Base-by-base conservation (phyloP, 2,113 vertebrate species). In the Formicarius rufipectus region DNA sequence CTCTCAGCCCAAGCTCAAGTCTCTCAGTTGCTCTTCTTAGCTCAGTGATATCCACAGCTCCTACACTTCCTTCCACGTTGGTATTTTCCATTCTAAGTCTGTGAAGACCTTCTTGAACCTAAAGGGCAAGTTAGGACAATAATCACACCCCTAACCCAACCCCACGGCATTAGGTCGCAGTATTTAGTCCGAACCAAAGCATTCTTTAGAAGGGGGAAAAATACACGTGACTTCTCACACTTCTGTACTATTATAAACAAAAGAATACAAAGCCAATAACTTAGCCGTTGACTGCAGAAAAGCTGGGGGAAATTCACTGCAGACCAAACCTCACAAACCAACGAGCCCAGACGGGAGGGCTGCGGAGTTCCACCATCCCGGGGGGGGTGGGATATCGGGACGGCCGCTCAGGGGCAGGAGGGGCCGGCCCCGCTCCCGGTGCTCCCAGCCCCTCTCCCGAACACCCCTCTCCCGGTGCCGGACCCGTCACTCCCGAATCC, bases 81-180 rank as follows among this genome's bases (percentile, higher is more conserved):
- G 27, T 86, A 31, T 94, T 94, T 59, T 96, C 86, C 89, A 98
- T 94, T 95, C 93, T 98, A 86, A 99, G 94, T n/a, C 98, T 91
- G 44, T 79, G 94, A 90, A 98, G 95, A 64, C 98, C 98, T 67
- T 98, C 98, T 81, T 98, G 97, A 82, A 98, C 98, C 98, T 99
- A 80, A 67, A 95, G 94, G 75, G 7, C 71, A 33, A 88, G 6
- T 56, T 8, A n/a, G 12, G 28, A 30, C 20, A 88, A 50, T 73
- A 79, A 52, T 40, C n/a, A 72, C 5, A 69, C 3, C 4, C 10
- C 6, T 9, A 68, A 49, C 24, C 35, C 60, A 66, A 73, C 14
- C 3, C 11, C 7, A 5, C 2, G 6, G 10, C 24, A 28, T 33
- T 52, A 23, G 1, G 7, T 6, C 39, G 10, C 31, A 64, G 24